Conservation (phyloP, 2,797 vertebrate species). For the Manis javanica region DNA sequence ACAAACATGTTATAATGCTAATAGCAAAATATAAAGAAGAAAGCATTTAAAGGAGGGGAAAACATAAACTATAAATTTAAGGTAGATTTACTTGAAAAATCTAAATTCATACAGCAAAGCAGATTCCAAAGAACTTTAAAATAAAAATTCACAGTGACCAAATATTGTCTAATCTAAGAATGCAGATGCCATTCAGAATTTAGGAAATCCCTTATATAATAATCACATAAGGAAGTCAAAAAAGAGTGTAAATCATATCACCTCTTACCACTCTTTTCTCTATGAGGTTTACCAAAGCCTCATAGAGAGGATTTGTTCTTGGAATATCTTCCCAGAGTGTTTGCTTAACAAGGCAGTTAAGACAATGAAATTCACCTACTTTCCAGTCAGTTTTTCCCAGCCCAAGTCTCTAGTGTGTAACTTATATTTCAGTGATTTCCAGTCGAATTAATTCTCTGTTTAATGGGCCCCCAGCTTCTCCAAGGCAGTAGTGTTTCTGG, state of each 20-base stretch:
- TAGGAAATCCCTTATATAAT: not conserved
- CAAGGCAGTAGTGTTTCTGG: constrained; percentile 16
- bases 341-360: not conserved
- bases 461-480: constrained; percentile 45
- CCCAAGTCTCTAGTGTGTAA: constrained; percentile 23
- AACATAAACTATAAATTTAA: not conserved
- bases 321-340: constrained; percentile 10
- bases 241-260: not conserved
- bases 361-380: constrained; percentile 12
- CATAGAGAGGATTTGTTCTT: not conserved
- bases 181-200: not conserved
- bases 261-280: not conserved
- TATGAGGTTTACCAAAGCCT: not conserved
- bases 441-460: constrained; percentile 53
- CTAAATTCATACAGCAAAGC: not conserved
- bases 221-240: not conserved
- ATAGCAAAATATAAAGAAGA: not conserved
- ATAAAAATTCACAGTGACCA: not conserved
- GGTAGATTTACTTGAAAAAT: not conserved
- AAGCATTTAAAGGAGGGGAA: not conserved
- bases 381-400: constrained; percentile 25
- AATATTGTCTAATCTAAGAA: not conserved
- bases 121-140: not conserved
- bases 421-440: constrained; percentile 51
- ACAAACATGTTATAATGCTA: not conserved